These are phyloP conservation scores for Eolophus roseicapilla DNA, from an alignment of 2,113 vertebrate species.

Conservation along the genomic window DNA sequence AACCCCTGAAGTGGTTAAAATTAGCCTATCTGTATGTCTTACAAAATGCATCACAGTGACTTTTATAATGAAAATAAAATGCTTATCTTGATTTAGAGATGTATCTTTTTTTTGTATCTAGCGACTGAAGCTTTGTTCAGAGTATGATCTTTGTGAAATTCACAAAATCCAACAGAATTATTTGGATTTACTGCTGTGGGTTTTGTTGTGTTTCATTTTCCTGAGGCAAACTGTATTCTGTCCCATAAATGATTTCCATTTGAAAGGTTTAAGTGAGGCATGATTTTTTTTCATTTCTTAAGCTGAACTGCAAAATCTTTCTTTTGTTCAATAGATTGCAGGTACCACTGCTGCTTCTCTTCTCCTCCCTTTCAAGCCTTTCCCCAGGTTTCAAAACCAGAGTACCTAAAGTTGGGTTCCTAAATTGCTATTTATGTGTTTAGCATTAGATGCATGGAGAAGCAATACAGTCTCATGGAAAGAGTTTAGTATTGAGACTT, in stretches of 20 bases:
- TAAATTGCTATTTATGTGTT: not conserved
- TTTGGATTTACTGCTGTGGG: not conserved
- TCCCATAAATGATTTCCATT: not conserved
- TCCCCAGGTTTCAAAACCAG: not conserved
- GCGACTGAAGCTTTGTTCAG: not conserved
- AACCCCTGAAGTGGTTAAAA: not conserved
- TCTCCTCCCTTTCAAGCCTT: not conserved
- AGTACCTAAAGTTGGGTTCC: not conserved
- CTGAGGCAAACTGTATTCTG: not conserved
- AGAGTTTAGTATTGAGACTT: not conserved
- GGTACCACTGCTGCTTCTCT: not conserved
- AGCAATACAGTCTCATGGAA: not conserved
- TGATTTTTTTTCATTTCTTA: not conserved
- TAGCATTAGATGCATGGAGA: not conserved
- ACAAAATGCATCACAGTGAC: not conserved
- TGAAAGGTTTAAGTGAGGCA: not conserved
- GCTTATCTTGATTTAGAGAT: not conserved
- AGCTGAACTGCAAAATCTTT: not conserved
- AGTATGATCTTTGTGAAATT: not conserved
- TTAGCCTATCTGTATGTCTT: not conserved
- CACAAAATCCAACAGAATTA: not conserved
- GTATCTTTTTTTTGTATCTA: not conserved
- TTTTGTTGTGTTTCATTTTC: slow-evolving; percentile 2
- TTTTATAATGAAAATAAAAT: not conserved
- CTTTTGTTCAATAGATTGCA: not conserved